Evolutionary conservation across 2,797 vertebrate species (phyloP), one percentile per base, ranked within the genome.

Genomic region (Eptatretus atami): DNA sequence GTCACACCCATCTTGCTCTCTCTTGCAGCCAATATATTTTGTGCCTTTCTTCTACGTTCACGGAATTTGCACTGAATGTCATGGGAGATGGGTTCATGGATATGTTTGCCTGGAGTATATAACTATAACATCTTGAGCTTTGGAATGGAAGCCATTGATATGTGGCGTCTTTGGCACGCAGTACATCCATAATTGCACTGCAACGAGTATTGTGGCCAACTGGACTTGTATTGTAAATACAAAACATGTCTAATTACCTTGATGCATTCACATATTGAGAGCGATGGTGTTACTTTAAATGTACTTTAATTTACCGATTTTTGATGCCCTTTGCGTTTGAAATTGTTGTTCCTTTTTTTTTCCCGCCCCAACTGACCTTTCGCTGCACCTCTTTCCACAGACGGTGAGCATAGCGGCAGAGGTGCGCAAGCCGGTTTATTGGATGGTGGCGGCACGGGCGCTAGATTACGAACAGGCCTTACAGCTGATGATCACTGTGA

Each of bases 401-500:
- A 98, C 92, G 1, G 85, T 98, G 68, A 93, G 88, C 63, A 98
- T 85, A 65, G 86, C 88, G 72, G 86, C 82, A 66, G 92, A 98
- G 70, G 80, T 98, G 6, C 79, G 92, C 63, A 96, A 96, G 69
- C 92, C 88, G 5, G 93, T 95, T 69, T 98, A 98, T 73, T 98
- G 92, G 92, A 87, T 98, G 44, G 87, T 98, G 68, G 92, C 90
- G 52, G 92, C 85, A 67, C 94, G 88, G 76, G 88, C 92, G 69
- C 92, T 98, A 66, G 88, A 98, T 74, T 98, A 98, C 64, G 92
- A 98, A 63, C 88, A 98, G 71, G 90, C 83, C 82, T 72, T 98
- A 68, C 79, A 86, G 53, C 73, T 95, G 67, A 98, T 98, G 90
- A 71, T 82, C 1, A 86, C 81, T 63, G 88, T 98, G 65, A 98